Evolutionary conservation across 2,797 vertebrate genomes (phyloP).

Genomic region (Sebastes matsubarae): DNA sequence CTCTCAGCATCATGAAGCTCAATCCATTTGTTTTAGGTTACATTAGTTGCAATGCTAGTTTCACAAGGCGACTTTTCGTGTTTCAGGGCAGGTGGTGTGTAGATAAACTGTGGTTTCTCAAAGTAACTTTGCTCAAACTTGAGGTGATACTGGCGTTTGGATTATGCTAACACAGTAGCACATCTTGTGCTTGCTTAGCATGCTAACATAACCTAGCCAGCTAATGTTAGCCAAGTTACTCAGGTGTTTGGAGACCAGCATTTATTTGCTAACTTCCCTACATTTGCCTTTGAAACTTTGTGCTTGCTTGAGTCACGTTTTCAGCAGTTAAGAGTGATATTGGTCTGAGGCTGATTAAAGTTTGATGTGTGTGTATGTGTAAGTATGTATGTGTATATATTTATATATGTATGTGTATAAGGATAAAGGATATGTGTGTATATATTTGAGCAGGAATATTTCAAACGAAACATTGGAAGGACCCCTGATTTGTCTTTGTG

Average conservation of each 20-base stretch:
- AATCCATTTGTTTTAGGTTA: constrained; percentile 85
- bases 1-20: constrained; percentile 89
- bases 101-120: not conserved
- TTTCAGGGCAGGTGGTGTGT: not conserved
- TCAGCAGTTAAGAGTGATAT: not conserved
- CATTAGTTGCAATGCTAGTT: too few relatives aligned
- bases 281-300: accelerated
- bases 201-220: not conserved
- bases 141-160: too few relatives aligned
- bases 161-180: constrained; percentile 36
- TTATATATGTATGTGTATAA: too few relatives aligned
- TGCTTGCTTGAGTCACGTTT: not conserved
- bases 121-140: not conserved
- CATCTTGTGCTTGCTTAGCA: constrained; percentile 27
- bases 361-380: too few relatives aligned
- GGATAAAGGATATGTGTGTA: too few relatives aligned
- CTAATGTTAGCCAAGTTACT: too few relatives aligned
- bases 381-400: too few relatives aligned
- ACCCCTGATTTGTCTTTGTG: too few relatives aligned
- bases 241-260: not conserved
- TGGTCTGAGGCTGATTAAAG: too few relatives aligned
- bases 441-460: too few relatives aligned
- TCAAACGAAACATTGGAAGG: too few relatives aligned
- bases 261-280: not conserved
- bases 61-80: not conserved